A percentile compares a stretch with the other conserved stretches of the same genome.
Conservation (phyloP, 2,113 vertebrate genomes). For the Bufo bufo region DNA sequence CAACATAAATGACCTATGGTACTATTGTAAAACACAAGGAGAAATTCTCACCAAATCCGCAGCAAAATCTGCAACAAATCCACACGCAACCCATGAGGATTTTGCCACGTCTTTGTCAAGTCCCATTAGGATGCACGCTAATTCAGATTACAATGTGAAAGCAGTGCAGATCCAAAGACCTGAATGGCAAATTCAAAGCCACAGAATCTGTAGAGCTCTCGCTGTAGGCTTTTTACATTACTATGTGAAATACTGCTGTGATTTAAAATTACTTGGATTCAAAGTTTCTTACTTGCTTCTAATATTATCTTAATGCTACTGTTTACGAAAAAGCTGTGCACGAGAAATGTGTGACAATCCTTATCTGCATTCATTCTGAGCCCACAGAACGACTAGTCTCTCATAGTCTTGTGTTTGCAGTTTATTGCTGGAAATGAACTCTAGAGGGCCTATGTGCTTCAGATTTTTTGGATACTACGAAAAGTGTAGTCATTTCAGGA, state of each 20-base stretch:
- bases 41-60: no score
- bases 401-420: neutral
- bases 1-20: no score
- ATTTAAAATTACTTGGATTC: neutral
- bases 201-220: no score
- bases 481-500: constrained; percentile 3
- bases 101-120: no score
- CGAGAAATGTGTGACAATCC: no score
- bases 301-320: neutral
- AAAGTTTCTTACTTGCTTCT: neutral
- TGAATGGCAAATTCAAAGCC: neutral
- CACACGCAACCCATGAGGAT: no score
- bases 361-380: no score
- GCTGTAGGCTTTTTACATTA: no score
- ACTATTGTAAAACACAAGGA: no score
- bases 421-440: constrained; percentile 16
- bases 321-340: neutral
- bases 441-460: constrained; percentile 48
- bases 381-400: neutral
- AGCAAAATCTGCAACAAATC: no score
- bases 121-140: no score
- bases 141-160: no score
- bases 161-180: neutral
- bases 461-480: neutral
- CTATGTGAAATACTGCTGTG: neutral